Evolutionary conservation across 2,888 invertebrate genomes (phyloP).

Genomic region (Plemyria rubiginata): DNA sequence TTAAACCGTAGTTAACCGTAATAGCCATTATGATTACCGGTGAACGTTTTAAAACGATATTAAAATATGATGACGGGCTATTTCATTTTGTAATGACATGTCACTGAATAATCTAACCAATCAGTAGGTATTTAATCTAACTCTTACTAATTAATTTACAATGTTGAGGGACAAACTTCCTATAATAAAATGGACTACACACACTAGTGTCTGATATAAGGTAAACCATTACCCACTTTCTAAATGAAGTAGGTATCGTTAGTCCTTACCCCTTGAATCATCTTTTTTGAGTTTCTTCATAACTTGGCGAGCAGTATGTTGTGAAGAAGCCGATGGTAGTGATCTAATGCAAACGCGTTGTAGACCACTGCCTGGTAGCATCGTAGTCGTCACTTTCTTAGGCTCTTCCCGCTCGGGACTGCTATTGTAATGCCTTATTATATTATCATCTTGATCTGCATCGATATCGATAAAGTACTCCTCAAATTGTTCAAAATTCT

Average conservation of each 20-base stretch:
- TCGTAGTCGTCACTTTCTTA: slow-evolving; percentile 67
- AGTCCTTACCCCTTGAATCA: slow-evolving; percentile 60
- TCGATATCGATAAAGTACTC: slow-evolving; percentile 78
- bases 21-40: background rate
- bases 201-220: background rate
- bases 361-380: slow-evolving; percentile 76
- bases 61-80: background rate
- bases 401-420: slow-evolving; percentile 71
- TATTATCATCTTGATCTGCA: slow-evolving; percentile 67
- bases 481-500: slow-evolving; percentile 75
- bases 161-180: background rate
- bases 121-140: background rate
- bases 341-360: slow-evolving; percentile 72
- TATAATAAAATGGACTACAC: background rate
- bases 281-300: slow-evolving; percentile 63
- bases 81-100: background rate
- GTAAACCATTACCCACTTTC: background rate
- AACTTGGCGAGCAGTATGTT: slow-evolving; percentile 59
- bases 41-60: background rate
- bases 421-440: slow-evolving; percentile 59
- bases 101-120: background rate
- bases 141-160: background rate
- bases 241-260: background rate
- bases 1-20: background rate
- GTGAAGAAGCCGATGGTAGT: slow-evolving; percentile 57